Evolutionary conservation across 1,140 invertebrate species (phyloP), one percentile per base, ranked within the genome.

Genomic region (Tetramorium alpestre): DNA sequence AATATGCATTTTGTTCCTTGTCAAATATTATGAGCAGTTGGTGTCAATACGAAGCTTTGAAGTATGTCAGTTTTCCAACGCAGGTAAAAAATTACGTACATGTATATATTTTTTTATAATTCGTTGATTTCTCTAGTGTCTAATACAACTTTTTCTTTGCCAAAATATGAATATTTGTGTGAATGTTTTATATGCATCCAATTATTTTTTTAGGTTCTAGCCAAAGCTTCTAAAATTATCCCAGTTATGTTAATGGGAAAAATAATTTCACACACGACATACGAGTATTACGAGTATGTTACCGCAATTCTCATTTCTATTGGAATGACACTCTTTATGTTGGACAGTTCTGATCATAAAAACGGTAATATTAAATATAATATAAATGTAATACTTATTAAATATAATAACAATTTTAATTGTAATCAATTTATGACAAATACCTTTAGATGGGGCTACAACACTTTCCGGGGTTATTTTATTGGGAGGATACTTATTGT

Each of bases 161-260:
- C 5, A 51, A 33, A 3, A 6, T 10, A 13, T 11, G 0, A 5
- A 8, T 13, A 18, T n/a, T 13, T 22, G 22, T 28, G 44, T 58
- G 28, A 65, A 38, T 69, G 54, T 80, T 38, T 65, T 56, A 64
- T 18, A 77, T 18, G 56, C 18, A n/a, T 75, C 44, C 8, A 70
- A 77, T 84, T 41, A 8, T 60, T 18, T 82, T 75, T 94, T 95
- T 91, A 98, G 97, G 98, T 99, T 73, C 94, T 99, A 82, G 98
- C 98, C 5, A 99, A 99, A 95, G 98, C 99, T 38, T 98, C 97
- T 47, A 99, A 99, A 96, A 97, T 99, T 82, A 99, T 99, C 90
- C 98, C 99, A n/a, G 99, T 99, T 10, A 99, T 99, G 99, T 95
- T 99, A 91, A 99, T 99, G 98, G 99, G 99, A 38, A 99, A 98